Evolutionary conservation across 2,113 vertebrate species (phyloP).

Genomic region (Tretioscincus oriximinensis): DNA sequence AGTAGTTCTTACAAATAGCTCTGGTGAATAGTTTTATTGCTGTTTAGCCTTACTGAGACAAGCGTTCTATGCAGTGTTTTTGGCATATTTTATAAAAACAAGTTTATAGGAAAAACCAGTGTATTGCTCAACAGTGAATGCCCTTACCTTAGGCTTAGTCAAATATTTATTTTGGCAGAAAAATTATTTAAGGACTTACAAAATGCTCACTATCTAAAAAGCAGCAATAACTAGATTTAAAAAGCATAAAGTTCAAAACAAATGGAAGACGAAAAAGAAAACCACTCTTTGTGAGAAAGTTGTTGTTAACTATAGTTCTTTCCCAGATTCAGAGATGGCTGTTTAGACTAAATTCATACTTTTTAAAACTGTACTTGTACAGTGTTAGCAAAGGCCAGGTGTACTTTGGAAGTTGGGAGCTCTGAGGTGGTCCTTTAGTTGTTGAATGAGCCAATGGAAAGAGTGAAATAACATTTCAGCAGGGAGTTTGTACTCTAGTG

Average conservation of each 20-base stretch:
- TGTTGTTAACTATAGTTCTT: background rate
- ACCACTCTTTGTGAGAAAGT: background rate
- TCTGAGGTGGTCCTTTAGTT: background rate
- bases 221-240: slow-evolving; percentile 59
- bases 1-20: slow-evolving; percentile 51
- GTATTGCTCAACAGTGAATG: slow-evolving; percentile 41
- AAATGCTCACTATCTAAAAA: slow-evolving; percentile 61
- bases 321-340: background rate
- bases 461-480: background rate
- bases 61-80: slow-evolving; percentile 45
- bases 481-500: background rate
- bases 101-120: slow-evolving; percentile 49
- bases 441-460: background rate
- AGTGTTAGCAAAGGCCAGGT: background rate
- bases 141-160: slow-evolving; percentile 63
- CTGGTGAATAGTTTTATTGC: slow-evolving; percentile 45
- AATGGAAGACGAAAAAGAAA: slow-evolving; percentile 7
- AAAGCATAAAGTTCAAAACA: background rate
- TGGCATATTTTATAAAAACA: slow-evolving; percentile 50
- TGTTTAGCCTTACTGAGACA: slow-evolving; percentile 53
- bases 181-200: slow-evolving; percentile 59
- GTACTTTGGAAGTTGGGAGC: background rate
- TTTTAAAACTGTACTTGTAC: background rate
- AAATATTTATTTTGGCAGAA: slow-evolving; percentile 72
- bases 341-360: background rate